Evolutionary conservation across 2,888 invertebrate species (phyloP).

Genomic region (Gastrophysa polygoni): DNA sequence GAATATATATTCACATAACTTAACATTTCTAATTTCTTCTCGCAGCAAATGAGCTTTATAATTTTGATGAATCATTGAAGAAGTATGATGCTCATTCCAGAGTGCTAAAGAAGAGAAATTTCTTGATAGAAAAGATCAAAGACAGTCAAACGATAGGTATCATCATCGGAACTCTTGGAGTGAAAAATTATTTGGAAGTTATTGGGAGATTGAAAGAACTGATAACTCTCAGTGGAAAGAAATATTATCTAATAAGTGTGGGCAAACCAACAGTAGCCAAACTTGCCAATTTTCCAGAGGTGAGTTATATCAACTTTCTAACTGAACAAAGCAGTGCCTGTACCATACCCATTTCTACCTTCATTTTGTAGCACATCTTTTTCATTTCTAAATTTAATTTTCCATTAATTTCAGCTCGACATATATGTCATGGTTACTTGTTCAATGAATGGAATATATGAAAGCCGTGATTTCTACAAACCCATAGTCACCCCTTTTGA

Average conservation of each 20-base stretch:
- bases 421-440: constrained; percentile 92
- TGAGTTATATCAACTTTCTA: too few species aligned
- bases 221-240: constrained; percentile 78
- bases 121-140: constrained; percentile 87
- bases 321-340: not conserved
- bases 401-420: constrained; percentile 72
- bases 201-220: constrained; percentile 76
- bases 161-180: constrained; percentile 88
- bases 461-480: constrained; percentile 84
- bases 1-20: constrained; percentile 2
- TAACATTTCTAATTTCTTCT: constrained; percentile 42
- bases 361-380: too few species aligned
- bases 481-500: constrained; percentile 93
- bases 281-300: constrained; percentile 92
- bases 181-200: constrained; percentile 77
- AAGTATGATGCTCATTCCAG: constrained; percentile 58
- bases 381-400: not conserved
- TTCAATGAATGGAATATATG: constrained; percentile 85
- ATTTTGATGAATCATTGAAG: constrained; percentile 59
- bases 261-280: constrained; percentile 95
- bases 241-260: constrained; percentile 88
- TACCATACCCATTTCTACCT: too few species aligned
- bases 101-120: constrained; percentile 81
- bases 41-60: constrained; percentile 65
- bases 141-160: constrained; percentile 89